These are phyloP conservation scores for Camponotus fellah DNA, from an alignment of 2,888 invertebrate species.

Conservation along the genomic window DNA sequence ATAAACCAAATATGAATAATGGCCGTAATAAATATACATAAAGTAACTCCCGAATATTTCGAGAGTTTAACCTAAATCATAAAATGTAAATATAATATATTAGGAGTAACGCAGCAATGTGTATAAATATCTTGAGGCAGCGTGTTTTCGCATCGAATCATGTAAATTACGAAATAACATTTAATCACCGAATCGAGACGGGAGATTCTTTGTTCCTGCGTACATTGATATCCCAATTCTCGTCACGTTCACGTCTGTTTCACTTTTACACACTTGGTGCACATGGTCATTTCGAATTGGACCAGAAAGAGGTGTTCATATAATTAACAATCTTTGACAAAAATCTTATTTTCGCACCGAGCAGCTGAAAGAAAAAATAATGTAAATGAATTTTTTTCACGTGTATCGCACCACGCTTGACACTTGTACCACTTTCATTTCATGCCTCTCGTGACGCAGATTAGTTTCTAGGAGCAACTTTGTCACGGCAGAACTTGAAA, in stretches of 20 bases:
- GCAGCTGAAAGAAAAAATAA: background rate
- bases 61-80: background rate
- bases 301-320: background rate
- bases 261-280: background rate
- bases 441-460: background rate
- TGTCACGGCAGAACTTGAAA: background rate
- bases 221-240: constrained; percentile 2
- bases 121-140: constrained; percentile 29
- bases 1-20: background rate
- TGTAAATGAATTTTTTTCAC: background rate
- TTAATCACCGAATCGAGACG: constrained; percentile 25
- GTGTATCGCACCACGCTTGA: background rate
- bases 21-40: background rate
- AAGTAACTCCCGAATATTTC: background rate
- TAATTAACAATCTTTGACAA: background rate
- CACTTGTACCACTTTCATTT: constrained; percentile 7
- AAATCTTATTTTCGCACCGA: constrained; percentile 3
- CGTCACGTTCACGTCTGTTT: background rate
- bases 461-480: background rate
- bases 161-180: constrained; percentile 32
- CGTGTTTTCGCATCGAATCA: constrained; percentile 40
- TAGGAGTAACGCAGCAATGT: constrained; percentile 13
- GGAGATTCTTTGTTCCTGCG: background rate
- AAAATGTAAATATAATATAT: constrained; percentile 45
- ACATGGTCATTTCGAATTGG: background rate